Percentiles rank a stretch among this genome's conserved stretches.
These are phyloP conservation scores for Anguilla rostrata DNA, from an alignment of 2,113 vertebrate genomes.

Conservation along the genomic window DNA sequence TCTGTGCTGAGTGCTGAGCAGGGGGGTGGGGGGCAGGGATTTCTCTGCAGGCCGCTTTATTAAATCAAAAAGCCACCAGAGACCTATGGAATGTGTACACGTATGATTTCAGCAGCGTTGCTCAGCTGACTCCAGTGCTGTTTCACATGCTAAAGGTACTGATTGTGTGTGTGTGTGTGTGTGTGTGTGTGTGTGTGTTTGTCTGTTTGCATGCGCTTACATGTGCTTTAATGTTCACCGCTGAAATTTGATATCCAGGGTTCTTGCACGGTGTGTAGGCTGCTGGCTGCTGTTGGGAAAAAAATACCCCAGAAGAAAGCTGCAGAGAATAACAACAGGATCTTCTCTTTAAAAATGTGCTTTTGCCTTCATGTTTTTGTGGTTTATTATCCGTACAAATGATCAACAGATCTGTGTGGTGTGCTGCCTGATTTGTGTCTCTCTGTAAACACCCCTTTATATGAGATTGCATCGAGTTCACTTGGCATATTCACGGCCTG, in stretches of 20 bases:
- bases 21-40: background rate
- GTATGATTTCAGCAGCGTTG: background rate
- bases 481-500: no score
- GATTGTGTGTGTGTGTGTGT: background rate
- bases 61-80: background rate
- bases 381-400: no score
- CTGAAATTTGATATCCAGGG: background rate
- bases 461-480: no score
- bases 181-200: background rate
- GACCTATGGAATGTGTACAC: background rate
- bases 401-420: no score
- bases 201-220: background rate
- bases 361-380: no score
- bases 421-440: no score
- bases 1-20: background rate
- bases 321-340: background rate
- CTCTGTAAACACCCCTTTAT: no score
- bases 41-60: background rate
- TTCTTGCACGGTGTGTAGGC: background rate
- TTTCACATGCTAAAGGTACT: background rate
- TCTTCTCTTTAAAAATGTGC: no score
- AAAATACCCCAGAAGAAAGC: background rate
- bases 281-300: background rate
- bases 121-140: background rate
- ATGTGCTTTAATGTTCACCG: background rate